A percentile compares a stretch with the other conserved stretches of the same genome.
phyloP scores from a whole-genome alignment of 1,140 invertebrate genomes.

The Macrobrachium nipponense region DNA sequence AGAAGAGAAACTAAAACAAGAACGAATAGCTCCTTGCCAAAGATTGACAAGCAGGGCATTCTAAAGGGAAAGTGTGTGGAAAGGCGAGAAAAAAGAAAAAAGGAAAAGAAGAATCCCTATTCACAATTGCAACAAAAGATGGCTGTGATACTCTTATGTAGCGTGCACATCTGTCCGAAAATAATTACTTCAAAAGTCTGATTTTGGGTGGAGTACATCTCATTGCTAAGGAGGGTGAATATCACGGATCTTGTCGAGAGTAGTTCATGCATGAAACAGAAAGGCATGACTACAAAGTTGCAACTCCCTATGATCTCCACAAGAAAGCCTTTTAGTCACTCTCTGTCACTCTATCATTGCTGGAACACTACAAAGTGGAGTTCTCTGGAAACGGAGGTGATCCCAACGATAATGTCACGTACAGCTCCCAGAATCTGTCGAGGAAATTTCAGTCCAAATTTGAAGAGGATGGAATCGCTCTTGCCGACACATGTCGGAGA shows the following conservation, averaged over 20 bases:
- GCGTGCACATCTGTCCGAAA: constrained; percentile 11
- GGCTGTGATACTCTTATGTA: constrained; percentile 20
- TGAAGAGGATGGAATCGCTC: constrained; percentile 22
- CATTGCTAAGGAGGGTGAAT: constrained; percentile 17
- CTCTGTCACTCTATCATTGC: not conserved
- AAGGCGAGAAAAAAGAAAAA: constrained; percentile 13
- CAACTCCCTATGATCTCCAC: constrained; percentile 6
- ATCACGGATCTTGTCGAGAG: constrained; percentile 12
- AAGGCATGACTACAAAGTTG: not conserved
- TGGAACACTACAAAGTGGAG: constrained; percentile 14
- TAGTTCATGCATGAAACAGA: constrained; percentile 21
- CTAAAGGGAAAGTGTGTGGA: constrained; percentile 6
- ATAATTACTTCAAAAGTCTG: constrained; percentile 17
- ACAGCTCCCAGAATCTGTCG: constrained; percentile 20
- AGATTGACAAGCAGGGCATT: constrained; percentile 25
- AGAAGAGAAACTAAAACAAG: constrained; percentile 5
- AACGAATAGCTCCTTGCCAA: constrained; percentile 20
- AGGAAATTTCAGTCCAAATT: constrained; percentile 22
- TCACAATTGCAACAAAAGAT: constrained; percentile 14
- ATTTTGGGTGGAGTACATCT: not conserved
- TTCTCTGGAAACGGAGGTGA: constrained; percentile 17
- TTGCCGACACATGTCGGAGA: not conserved
- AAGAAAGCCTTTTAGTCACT: constrained; percentile 19
- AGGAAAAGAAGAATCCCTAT: constrained; percentile 16
- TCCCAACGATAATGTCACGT: not conserved